These are phyloP conservation scores for Micromussa lordhowensis DNA, from an alignment of 92 coral and sea anemone species.

Conservation along the genomic window DNA sequence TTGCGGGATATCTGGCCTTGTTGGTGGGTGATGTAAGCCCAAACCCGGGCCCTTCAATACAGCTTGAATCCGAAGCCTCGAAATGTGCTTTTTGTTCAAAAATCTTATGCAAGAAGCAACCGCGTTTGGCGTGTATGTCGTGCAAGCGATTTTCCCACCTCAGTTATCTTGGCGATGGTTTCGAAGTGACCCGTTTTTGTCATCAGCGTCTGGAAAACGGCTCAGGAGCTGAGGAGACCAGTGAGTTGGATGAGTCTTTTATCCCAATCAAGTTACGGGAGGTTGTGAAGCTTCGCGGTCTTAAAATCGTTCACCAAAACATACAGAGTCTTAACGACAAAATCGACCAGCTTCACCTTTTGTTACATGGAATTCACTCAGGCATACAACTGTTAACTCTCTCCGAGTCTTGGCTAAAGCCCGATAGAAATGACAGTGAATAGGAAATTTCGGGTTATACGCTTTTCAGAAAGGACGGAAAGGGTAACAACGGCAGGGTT, in stretches of 20 bases:
- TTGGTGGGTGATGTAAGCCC: conserved; percentile 27
- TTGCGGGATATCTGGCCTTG: conserved; percentile 30
- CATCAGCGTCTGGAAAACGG: no score
- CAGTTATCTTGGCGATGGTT: no score
- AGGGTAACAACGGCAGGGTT: conserved; percentile 34
- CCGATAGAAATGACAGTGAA: conserved; percentile 47
- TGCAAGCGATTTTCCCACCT: no score
- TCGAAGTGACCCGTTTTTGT: no score
- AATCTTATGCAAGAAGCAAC: no score
- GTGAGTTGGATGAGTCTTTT: no score
- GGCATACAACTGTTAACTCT: conserved; percentile 51
- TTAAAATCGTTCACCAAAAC: conserved; percentile 53
- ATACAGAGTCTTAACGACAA: conserved; percentile 52
- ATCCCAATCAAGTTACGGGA: no score
- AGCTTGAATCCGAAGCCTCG: no score
- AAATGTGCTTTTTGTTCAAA: no score
- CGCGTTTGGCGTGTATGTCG: no score
- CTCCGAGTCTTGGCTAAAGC: conserved; percentile 58
- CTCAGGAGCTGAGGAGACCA: no score
- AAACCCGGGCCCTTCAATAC: conserved; percentile 29
- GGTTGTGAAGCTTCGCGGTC: conserved; percentile 44
- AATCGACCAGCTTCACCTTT: conserved; percentile 55
- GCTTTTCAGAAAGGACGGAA: conserved; percentile 58
- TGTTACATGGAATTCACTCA: conserved; percentile 36
- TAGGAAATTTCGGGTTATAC: conserved; percentile 48